phyloP scores from a whole-genome alignment of 2,113 vertebrate species.

The Grus americana region DNA sequence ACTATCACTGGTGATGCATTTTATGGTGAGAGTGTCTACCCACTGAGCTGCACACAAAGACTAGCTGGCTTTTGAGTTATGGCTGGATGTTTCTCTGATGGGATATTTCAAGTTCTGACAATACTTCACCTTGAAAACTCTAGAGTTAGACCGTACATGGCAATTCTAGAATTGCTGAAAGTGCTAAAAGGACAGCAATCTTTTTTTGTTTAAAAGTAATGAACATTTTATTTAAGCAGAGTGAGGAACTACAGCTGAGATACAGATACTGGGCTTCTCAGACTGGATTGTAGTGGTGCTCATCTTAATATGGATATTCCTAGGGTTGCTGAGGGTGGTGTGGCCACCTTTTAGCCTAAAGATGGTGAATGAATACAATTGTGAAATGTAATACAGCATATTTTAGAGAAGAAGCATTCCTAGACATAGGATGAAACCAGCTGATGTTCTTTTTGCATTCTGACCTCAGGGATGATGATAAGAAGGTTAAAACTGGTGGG shows the following conservation, averaged over 20 bases:
- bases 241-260: not conserved
- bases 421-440: not conserved
- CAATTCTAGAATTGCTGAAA: not conserved
- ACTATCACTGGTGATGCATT: not conserved
- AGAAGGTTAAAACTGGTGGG: not conserved
- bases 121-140: not conserved
- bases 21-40: not conserved
- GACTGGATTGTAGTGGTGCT: not conserved
- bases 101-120: not conserved
- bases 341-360: not conserved
- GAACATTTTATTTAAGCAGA: not conserved
- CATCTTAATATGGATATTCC: not conserved
- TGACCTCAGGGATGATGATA: not conserved
- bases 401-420: not conserved
- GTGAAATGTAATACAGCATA: not conserved
- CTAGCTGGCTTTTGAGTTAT: not conserved
- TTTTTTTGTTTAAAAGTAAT: not conserved
- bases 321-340: not conserved
- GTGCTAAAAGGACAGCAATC: not conserved
- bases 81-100: not conserved
- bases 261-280: not conserved
- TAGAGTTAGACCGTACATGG: not conserved
- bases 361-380: not conserved
- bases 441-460: not conserved
- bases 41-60: not conserved